These are phyloP conservation scores for Tetropium fuscum DNA, from an alignment of 2,888 invertebrate genomes.

Conservation along the genomic window DNA sequence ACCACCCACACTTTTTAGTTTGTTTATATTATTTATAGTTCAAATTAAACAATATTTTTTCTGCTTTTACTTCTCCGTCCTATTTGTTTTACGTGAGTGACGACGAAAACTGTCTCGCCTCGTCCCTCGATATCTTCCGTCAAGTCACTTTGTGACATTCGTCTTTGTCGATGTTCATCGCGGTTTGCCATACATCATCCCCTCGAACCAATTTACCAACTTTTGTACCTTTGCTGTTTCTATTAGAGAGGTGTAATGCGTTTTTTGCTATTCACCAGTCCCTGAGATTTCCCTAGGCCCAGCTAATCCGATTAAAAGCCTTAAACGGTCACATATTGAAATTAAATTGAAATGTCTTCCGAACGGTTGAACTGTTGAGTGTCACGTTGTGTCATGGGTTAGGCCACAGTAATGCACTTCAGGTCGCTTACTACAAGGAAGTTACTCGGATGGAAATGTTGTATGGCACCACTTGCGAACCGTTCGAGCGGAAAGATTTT, in stretches of 20 bases:
- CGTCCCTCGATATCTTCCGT: no score
- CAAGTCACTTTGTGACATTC: no score
- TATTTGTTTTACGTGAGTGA: no score
- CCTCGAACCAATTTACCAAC: neutral
- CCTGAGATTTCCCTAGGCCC: conserved; percentile 1
- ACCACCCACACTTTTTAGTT: no score
- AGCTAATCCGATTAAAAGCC: conserved; percentile 36
- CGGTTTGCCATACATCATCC: conserved; percentile 25
- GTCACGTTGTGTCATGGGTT: conserved; percentile 40
- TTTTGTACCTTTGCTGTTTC: conserved; percentile 14
- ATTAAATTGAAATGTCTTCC: conserved; percentile 46
- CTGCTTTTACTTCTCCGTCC: no score
- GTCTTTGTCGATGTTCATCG: conserved; percentile 23
- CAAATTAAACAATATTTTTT: no score
- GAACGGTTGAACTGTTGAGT: conserved; percentile 52
- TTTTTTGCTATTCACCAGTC: conserved; percentile 20
- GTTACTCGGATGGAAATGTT: conserved; percentile 30
- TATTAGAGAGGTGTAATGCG: conserved; percentile 18
- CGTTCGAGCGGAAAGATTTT: conserved; percentile 10
- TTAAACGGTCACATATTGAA: conserved; percentile 35
- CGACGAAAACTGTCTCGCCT: no score
- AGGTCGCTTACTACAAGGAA: conserved; percentile 25
- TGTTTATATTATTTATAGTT: no score
- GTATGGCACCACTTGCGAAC: conserved; percentile 13
- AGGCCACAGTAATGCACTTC: conserved; percentile 10